Evolutionary conservation across 1,140 invertebrate species (phyloP).

Genomic region (Propsilocerus akamusi): DNA sequence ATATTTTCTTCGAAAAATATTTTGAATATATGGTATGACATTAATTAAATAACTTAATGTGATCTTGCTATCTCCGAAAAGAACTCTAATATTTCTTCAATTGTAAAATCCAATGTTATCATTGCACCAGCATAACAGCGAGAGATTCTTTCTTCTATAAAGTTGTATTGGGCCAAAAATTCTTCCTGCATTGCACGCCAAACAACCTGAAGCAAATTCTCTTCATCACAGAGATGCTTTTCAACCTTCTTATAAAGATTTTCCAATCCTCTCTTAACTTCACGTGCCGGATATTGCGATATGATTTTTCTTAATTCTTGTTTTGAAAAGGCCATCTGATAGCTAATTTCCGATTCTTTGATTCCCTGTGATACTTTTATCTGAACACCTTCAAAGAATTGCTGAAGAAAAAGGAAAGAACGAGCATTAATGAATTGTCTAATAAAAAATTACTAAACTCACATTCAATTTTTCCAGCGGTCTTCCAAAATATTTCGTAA

Average conservation of each 20-base stretch:
- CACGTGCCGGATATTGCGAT: conserved; percentile 83
- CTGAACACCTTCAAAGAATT: conserved; percentile 91
- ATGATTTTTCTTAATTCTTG: conserved; percentile 92
- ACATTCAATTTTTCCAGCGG: conserved; percentile 92
- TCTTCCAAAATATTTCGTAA: conserved; percentile 83
- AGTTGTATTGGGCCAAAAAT: conserved; percentile 93
- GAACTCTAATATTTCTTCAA: conserved; percentile 86
- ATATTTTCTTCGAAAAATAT: too few relatives aligned
- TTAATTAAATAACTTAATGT: conserved; percentile 41
- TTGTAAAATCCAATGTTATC: conserved; percentile 89
- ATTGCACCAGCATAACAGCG: conserved; percentile 93
- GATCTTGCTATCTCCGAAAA: conserved; percentile 98
- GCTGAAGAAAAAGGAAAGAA: conserved; percentile 31
- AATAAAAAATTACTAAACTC: conserved; percentile 18
- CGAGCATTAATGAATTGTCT: background rate
- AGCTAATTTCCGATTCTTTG: conserved; percentile 93
- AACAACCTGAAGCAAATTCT: conserved; percentile 85
- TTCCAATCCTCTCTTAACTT: conserved; percentile 91
- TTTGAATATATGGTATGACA: too few relatives aligned
- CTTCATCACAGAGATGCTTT: conserved; percentile 90
- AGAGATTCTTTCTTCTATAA: conserved; percentile 82
- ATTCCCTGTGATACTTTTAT: conserved; percentile 79
- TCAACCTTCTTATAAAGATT: conserved; percentile 93
- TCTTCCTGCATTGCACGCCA: conserved; percentile 99
- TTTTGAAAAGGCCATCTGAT: conserved; percentile 94